Percentiles rank a stretch among this genome's conserved stretches.
These are phyloP conservation scores for Drosophila elegans DNA, from an alignment of 1,140 invertebrate genomes.

Conservation along the genomic window DNA sequence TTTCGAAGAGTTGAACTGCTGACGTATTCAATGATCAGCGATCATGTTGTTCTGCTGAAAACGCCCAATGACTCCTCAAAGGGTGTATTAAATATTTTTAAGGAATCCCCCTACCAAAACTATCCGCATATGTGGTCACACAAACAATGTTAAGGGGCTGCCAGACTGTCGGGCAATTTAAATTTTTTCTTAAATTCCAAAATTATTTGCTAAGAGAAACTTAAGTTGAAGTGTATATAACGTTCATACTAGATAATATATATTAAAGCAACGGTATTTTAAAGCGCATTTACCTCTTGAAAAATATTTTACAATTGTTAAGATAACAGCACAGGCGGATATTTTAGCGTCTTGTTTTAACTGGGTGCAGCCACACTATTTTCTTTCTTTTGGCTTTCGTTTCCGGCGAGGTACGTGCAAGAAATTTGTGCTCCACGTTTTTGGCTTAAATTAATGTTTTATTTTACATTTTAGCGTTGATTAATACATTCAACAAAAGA, in stretches of 20 bases:
- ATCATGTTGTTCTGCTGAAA: too few relatives aligned
- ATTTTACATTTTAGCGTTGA: slow-evolving; percentile 5
- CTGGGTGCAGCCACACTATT: slow-evolving; percentile 2
- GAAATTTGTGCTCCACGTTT: slow-evolving; percentile 10
- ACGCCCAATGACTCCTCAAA: too few relatives aligned
- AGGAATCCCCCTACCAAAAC: background rate
- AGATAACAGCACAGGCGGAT: background rate
- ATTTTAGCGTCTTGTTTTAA: slow-evolving; percentile 4
- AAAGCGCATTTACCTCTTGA: background rate
- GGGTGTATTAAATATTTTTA: background rate
- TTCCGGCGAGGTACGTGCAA: slow-evolving; percentile 10
- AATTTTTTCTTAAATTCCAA: too few relatives aligned
- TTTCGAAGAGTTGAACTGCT: too few relatives aligned
- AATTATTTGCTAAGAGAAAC: too few relatives aligned
- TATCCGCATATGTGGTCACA: background rate
- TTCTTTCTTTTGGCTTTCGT: slow-evolving; percentile 16
- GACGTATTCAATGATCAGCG: too few relatives aligned
- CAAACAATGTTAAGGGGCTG: background rate
- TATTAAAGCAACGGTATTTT: background rate
- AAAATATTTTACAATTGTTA: background rate
- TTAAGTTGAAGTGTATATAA: too few relatives aligned
- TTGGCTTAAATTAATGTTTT: background rate
- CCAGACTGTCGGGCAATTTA: background rate
- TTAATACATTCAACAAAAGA: slow-evolving; percentile 13
- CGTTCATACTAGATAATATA: too few relatives aligned